A percentile compares a stretch with the other conserved stretches of the same genome.
Conservation (phyloP, 1,140 invertebrate species). For the Xylocopa sonorina region DNA sequence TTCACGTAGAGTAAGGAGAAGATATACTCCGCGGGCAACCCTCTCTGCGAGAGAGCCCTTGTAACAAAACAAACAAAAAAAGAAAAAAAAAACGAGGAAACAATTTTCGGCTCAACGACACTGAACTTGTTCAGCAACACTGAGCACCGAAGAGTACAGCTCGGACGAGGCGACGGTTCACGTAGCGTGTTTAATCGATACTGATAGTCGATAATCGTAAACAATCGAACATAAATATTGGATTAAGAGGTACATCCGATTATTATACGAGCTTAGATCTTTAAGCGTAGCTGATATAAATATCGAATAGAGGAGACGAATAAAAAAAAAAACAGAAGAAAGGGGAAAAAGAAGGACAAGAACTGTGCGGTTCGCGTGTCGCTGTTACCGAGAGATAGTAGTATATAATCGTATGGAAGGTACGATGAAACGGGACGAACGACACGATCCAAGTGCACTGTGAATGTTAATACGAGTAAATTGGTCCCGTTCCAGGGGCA, state of each 20-base stretch:
- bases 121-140: slow-evolving; percentile 31
- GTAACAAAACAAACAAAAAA: not conserved
- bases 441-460: slow-evolving; percentile 40
- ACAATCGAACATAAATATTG: slow-evolving; percentile 20
- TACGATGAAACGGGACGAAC: not conserved
- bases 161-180: slow-evolving; percentile 19
- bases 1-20: slow-evolving; percentile 35
- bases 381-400: not conserved
- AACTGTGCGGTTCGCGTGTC: not conserved
- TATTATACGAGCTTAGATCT: slow-evolving; percentile 52
- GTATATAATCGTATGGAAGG: not conserved
- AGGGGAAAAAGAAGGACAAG: not conserved
- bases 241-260: slow-evolving; percentile 32
- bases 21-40: slow-evolving; percentile 32
- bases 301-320: not conserved
- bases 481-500: slow-evolving; percentile 19
- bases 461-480: slow-evolving; percentile 28
- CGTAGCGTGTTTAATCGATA: slow-evolving; percentile 7
- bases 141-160: slow-evolving; percentile 44
- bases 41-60: not conserved
- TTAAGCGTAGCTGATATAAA: slow-evolving; percentile 36
- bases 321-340: not conserved
- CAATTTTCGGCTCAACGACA: slow-evolving; percentile 46
- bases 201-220: slow-evolving; percentile 10
- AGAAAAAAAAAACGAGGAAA: not conserved